Base-by-base conservation (phyloP, 2,888 invertebrate species). In the Coleophora deauratella region DNA sequence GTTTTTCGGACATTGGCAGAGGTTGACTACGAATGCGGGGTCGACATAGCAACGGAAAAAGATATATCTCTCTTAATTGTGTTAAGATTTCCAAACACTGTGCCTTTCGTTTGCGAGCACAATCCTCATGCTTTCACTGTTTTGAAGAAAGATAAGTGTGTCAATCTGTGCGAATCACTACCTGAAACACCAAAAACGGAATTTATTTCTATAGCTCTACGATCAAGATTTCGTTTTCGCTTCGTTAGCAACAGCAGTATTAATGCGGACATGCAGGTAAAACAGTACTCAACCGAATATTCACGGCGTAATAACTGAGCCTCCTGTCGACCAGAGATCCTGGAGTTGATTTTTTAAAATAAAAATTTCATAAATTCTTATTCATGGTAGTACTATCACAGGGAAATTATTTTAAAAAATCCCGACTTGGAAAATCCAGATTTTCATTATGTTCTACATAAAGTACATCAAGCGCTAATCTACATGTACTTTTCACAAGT, bases 191-290 rank as follows among this genome's bases (percentile, higher is more conserved):
- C 21, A 21, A 3, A 21, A 21, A 21, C 21, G 6, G 21, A 21
- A 21, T 21, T 21, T 21, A 4, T 21, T 21, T 39, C 43, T 2
- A 37, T 37, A 11, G 35, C 40, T 9, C 8, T 30, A 9, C 11
- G 11, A 4, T 21, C 72, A 0, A 54, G 57, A 0, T 77, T 77
- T 42, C 57, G 70, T 7, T 73, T 84, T 27, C 58, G 65, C 27
- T 84, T 77, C 41, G 42, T 72, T 27, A 78, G 78, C 47, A 82
- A 84, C 42, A 81, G 76, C 62, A 81, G 78, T 43, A 62, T 81
- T 15, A 84, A 82, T 49, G 43, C 65, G 2, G 78, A 80, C 45
- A 66, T 82, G 44, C 67, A 72, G 31, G 84, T 81, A 49, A 66
- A n/a, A n/a, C n/a, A n/a, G n/a, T n/a, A n/a, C n/a, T n/a, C n/a